These are phyloP conservation scores for Pipistrellus nathusii DNA, from an alignment of 2,797 vertebrate species.

Conservation along the genomic window DNA sequence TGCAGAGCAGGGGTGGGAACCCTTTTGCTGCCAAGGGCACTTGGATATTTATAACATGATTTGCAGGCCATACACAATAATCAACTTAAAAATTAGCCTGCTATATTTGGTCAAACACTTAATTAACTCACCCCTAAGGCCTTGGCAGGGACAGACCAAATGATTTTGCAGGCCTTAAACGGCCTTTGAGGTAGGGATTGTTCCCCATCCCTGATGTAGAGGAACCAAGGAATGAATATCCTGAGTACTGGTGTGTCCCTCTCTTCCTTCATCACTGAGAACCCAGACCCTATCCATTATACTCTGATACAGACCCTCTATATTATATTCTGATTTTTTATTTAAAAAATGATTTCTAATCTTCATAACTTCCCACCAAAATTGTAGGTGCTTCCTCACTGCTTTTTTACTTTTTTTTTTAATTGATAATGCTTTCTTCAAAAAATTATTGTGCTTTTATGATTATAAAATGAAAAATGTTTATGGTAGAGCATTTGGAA, in stretches of 20 bases:
- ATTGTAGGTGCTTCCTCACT: neutral
- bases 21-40: no score
- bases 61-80: no score
- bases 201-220: neutral
- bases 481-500: constrained; percentile 39
- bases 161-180: no score
- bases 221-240: neutral
- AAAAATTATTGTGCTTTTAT: constrained; percentile 26
- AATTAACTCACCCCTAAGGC: no score
- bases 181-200: no score
- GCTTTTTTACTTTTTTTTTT: neutral
- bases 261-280: neutral
- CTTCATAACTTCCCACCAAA: constrained; percentile 17
- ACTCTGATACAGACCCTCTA: neutral
- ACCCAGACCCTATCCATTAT: neutral
- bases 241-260: neutral
- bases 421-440: neutral
- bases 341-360: neutral
- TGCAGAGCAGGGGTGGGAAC: no score
- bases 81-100: no score
- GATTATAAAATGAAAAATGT: constrained; percentile 43
- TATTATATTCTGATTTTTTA: neutral
- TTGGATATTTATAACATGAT: no score
- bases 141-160: no score
- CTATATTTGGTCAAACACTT: no score